A percentile compares a stretch with the other conserved stretches of the same genome.
These are phyloP conservation scores for Subacronicta megacephala DNA, from an alignment of 2,888 invertebrate genomes.

Conservation along the genomic window DNA sequence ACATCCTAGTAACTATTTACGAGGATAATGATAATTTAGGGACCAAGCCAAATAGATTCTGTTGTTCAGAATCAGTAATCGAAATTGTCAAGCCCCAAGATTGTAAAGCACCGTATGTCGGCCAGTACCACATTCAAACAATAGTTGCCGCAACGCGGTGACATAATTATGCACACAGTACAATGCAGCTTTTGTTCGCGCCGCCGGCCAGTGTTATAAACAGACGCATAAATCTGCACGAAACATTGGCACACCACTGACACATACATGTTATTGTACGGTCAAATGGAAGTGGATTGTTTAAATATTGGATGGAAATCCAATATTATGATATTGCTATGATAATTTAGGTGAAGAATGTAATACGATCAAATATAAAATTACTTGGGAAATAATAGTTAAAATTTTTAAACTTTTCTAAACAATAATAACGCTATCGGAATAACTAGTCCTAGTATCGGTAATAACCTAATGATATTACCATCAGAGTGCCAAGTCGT, in stretches of 20 bases:
- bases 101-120: slow-evolving; percentile 22
- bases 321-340: not conserved
- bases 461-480: too few species aligned
- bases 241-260: slow-evolving; percentile 49
- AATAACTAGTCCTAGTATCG: too few species aligned
- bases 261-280: slow-evolving; percentile 34
- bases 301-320: slow-evolving; percentile 6
- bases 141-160: slow-evolving; percentile 53
- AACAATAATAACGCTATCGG: too few species aligned
- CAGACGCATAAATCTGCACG: slow-evolving; percentile 60
- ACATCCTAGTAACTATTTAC: too few species aligned
- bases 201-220: slow-evolving; percentile 59
- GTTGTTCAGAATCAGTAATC: slow-evolving; percentile 4
- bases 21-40: too few species aligned
- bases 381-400: too few species aligned
- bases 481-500: too few species aligned
- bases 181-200: slow-evolving; percentile 60
- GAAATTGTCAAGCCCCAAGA: not conserved
- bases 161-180: slow-evolving; percentile 56
- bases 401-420: too few species aligned
- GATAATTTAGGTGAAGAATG: too few species aligned
- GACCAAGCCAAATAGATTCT: too few species aligned
- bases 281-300: slow-evolving; percentile 14
- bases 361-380: too few species aligned
- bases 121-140: slow-evolving; percentile 34